Percentiles rank a stretch among this genome's conserved stretches.
phyloP scores from a whole-genome alignment of 2,888 invertebrate species.

The Sphaerophoria rueppellii region DNA sequence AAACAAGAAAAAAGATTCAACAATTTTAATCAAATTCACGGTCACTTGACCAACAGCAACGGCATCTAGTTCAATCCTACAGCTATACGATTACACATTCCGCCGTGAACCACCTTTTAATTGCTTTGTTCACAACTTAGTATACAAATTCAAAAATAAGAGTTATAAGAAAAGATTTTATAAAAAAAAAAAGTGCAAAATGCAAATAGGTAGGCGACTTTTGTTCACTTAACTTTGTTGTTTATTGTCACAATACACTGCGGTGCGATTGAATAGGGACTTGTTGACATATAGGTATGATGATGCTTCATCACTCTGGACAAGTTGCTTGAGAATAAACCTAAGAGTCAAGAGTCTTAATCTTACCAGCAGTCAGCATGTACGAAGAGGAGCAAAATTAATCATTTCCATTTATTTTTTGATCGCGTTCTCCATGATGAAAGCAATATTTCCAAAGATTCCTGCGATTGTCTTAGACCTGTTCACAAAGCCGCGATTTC shows the following conservation, averaged over 20 bases:
- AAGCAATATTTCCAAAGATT: too few relatives aligned
- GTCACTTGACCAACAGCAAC: conserved; percentile 58
- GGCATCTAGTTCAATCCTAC: conserved; percentile 50
- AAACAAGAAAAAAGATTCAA: conserved; percentile 49
- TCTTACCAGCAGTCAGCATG: too few relatives aligned
- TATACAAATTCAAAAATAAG: conserved; percentile 48
- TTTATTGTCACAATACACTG: conserved; percentile 8
- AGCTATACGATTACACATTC: conserved; percentile 18
- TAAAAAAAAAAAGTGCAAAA: conserved; percentile 46
- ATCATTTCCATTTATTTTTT: too few relatives aligned
- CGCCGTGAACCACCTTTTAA: conserved; percentile 26
- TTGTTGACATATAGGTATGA: not conserved
- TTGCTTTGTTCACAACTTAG: conserved; percentile 49
- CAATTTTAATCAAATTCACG: conserved; percentile 62
- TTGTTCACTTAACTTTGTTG: conserved; percentile 3
- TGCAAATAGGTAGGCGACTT: conserved; percentile 56
- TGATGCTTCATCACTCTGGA: too few relatives aligned
- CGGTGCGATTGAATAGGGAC: not conserved
- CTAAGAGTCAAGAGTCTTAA: too few relatives aligned
- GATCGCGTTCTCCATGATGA: too few relatives aligned
- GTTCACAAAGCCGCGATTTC: too few relatives aligned
- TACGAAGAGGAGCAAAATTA: too few relatives aligned
- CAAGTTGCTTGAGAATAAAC: too few relatives aligned
- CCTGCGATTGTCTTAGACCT: too few relatives aligned
- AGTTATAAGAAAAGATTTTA: conserved; percentile 13